Evolutionary conservation across 1,140 invertebrate species (phyloP), one percentile per base, ranked within the genome.

Genomic region (Heliconius eleuchia): DNA sequence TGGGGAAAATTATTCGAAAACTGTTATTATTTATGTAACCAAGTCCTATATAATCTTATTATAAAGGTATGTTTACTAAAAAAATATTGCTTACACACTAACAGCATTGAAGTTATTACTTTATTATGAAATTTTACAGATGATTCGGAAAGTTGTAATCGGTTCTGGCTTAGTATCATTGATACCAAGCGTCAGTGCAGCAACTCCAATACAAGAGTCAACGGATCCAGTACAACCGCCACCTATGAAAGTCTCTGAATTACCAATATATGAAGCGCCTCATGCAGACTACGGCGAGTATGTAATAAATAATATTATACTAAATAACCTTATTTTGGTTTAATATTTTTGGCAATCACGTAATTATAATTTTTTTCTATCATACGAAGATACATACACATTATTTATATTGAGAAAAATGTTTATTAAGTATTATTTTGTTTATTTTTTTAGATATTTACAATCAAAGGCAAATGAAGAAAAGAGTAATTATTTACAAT

Each of bases 261-360:
- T 96, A 39, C 95, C 95, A 18, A 92, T 96, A 79, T 96, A 96
- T 79, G 95, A 94, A 46, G 85, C 93, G 2, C 93, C 91, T 27
- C 92, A 94, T 76, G 90, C 92, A 19, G 91, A 93, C 39, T 94
- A 93, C 78, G 88, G 77, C 74, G 92, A 93, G 92, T 94, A 84
- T 72, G 91, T 89, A 34, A 30, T 23, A 66, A 66, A 30, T 9
- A 66, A 2, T 19, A 52, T 18, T 52, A 52, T 52, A 42, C 42
- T 16, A 46, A 4, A 46, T 46, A 46, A 46, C 42, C 42, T 46
- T 46, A 46, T 46, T 46, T 13, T 46, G 13, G 50, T 18, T 7
- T 52, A 52, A 52, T 52, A 18, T 52, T 52, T 6, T 46, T 46
- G 50, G 50, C 50, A 52, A 72, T 72, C 30, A 23, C 55, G n/a